Conservation (phyloP, 2,797 vertebrate genomes). For the Lutjanus argentimaculatus region DNA sequence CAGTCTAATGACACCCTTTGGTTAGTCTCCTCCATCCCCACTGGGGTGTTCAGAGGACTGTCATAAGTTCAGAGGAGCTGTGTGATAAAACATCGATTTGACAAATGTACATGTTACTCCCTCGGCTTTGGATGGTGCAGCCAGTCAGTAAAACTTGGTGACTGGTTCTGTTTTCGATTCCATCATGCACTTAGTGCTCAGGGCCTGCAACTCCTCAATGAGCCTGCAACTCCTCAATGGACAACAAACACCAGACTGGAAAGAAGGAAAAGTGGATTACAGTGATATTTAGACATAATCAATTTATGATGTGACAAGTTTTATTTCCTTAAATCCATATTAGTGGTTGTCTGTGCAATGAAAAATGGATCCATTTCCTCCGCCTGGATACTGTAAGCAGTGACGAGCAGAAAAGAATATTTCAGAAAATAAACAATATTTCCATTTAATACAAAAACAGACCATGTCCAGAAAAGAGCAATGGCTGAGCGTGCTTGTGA, state of each 20-base stretch:
- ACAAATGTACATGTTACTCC: slow-evolving; percentile 20
- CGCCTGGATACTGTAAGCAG: slow-evolving; percentile 35
- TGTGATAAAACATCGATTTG: slow-evolving; percentile 29
- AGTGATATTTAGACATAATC: slow-evolving; percentile 43
- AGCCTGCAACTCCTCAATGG: slow-evolving; percentile 33
- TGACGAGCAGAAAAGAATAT: neutral
- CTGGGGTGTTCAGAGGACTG: slow-evolving; percentile 44
- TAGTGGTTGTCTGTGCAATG: slow-evolving; percentile 19
- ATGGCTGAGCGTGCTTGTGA: slow-evolving; percentile 35
- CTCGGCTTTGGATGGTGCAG: slow-evolving; percentile 2
- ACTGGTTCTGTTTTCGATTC: slow-evolving; percentile 12
- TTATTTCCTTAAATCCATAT: slow-evolving; percentile 45
- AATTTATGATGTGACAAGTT: slow-evolving; percentile 54
- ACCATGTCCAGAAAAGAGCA: slow-evolving; percentile 38
- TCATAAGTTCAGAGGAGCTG: slow-evolving; percentile 37
- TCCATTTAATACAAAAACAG: slow-evolving; percentile 51
- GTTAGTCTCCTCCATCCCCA: slow-evolving; percentile 37
- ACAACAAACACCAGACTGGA: slow-evolving; percentile 1
- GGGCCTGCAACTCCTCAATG: slow-evolving; percentile 33
- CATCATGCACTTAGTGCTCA: slow-evolving; percentile 7
- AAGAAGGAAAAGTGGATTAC: slow-evolving; percentile 23
- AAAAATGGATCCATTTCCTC: slow-evolving; percentile 32
- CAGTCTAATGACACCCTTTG: slow-evolving; percentile 67
- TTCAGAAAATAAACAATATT: slow-evolving; percentile 58
- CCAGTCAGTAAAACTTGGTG: neutral